phyloP scores from a whole-genome alignment of 1,140 invertebrate species.

The Myzus persicae region DNA sequence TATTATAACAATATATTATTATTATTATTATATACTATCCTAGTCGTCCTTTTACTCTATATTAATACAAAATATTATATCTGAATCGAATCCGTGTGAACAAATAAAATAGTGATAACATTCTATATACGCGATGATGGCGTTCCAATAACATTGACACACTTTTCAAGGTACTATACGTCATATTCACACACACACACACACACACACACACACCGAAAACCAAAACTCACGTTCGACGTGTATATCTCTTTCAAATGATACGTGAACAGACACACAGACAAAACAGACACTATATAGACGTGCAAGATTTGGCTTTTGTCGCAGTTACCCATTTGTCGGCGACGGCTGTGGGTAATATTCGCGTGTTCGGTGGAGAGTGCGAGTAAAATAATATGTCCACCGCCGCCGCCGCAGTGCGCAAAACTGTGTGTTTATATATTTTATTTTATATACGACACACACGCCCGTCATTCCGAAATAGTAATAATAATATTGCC shows the following conservation, averaged over 20 bases:
- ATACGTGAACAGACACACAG: background rate
- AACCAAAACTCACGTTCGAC: too few relatives aligned
- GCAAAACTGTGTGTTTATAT: background rate
- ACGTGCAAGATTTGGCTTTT: background rate
- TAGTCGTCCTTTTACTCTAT: background rate
- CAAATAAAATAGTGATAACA: background rate
- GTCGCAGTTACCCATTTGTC: slow-evolving; percentile 15
- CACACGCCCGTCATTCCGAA: background rate
- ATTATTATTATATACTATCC: background rate
- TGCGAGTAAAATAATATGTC: background rate
- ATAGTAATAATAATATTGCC: background rate
- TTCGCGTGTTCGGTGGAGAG: background rate
- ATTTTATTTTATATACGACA: too few relatives aligned
- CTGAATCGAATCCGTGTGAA: background rate
- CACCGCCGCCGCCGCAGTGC: background rate
- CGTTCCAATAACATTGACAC: background rate
- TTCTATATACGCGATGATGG: background rate
- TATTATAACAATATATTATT: too few relatives aligned
- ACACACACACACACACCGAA: background rate
- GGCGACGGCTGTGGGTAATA: background rate
- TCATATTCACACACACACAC: background rate
- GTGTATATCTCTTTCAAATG: too few relatives aligned
- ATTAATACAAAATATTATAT: background rate
- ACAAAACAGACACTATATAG: background rate
- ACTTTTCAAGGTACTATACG: background rate